Percentiles rank a stretch among this genome's conserved stretches.
These are phyloP conservation scores for Oryzias woworae DNA, from an alignment of 2,113 vertebrate genomes.

Conservation along the genomic window DNA sequence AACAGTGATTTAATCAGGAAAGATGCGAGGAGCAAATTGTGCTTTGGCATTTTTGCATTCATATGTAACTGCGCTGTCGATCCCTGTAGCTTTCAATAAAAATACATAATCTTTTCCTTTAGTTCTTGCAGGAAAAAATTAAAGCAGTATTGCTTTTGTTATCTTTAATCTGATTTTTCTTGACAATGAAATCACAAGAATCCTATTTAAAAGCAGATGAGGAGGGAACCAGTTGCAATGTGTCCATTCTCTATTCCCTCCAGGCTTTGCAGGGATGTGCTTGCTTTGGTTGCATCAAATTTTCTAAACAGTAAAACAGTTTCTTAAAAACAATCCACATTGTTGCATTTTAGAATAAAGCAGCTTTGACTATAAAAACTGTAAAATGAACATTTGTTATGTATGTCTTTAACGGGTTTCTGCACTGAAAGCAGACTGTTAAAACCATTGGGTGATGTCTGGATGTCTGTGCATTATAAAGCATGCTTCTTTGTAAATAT, in stretches of 20 bases:
- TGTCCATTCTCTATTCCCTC: slow-evolving; percentile 13
- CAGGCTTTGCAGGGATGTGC: background rate
- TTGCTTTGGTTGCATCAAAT: background rate
- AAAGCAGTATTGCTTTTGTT: slow-evolving; percentile 14
- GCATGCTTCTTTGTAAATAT: background rate
- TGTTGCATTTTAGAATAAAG: background rate
- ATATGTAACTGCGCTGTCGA: slow-evolving; percentile 1
- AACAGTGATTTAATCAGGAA: slow-evolving; percentile 11
- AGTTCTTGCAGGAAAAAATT: background rate
- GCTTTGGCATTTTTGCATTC: slow-evolving; percentile 17
- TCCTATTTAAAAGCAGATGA: slow-evolving; percentile 14
- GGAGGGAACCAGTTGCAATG: slow-evolving; percentile 20
- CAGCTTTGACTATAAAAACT: background rate
- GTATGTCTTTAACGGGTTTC: slow-evolving; percentile 3
- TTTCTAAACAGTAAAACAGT: slow-evolving; percentile 4
- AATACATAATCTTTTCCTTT: slow-evolving; percentile 1
- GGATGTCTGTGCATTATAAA: background rate
- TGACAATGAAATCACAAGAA: slow-evolving; percentile 29
- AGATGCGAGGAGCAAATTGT: background rate
- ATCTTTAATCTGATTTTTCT: background rate
- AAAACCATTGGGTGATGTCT: background rate
- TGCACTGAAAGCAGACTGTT: background rate
- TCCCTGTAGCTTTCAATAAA: slow-evolving; percentile 13
- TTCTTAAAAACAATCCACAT: slow-evolving; percentile 10
- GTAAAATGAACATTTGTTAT: background rate